phyloP scores from a whole-genome alignment of 1,140 invertebrate genomes.

The Paraescarpia echinospica region DNA sequence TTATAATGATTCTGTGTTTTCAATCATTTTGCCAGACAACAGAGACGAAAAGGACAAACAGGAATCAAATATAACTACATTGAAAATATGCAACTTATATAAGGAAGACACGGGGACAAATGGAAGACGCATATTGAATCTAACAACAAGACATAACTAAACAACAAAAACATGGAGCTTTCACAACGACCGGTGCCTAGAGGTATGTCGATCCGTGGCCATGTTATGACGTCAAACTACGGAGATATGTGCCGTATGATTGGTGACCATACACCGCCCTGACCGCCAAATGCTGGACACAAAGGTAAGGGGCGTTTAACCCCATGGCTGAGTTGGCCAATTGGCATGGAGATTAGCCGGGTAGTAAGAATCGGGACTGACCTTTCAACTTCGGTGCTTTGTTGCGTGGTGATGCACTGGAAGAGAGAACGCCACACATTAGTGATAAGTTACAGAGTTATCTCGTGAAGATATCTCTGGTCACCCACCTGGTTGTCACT shows the following conservation, averaged over 20 bases:
- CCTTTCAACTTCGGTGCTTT: neutral
- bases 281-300: neutral
- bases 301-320: neutral
- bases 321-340: neutral
- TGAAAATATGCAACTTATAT: neutral
- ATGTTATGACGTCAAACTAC: neutral
- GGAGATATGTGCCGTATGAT: neutral
- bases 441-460: neutral
- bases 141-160: too few relatives aligned
- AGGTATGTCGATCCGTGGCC: neutral
- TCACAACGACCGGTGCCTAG: neutral
- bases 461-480: neutral
- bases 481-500: neutral
- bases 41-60: neutral
- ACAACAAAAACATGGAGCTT: neutral
- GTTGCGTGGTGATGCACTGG: neutral
- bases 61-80: too few relatives aligned
- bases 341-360: neutral
- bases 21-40: neutral
- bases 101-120: neutral
- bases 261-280: neutral
- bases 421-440: neutral
- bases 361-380: neutral
- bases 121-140: neutral
- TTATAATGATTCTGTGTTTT: neutral